Conservation (phyloP, 2,888 invertebrate genomes). For the Autographa gamma region DNA sequence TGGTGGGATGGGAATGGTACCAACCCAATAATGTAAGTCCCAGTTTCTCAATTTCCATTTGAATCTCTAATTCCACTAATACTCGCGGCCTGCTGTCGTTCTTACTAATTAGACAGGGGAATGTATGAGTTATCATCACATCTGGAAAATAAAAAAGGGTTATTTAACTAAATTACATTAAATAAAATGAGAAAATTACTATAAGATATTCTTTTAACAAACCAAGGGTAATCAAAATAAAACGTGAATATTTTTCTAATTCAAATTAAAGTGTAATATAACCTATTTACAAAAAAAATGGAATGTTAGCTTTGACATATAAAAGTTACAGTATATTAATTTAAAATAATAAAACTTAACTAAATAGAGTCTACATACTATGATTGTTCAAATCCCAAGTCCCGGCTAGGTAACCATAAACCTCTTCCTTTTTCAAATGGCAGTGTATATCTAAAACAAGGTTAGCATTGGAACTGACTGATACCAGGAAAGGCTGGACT, state of each 20-base stretch:
- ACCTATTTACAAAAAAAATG: too few relatives aligned
- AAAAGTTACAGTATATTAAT: too few relatives aligned
- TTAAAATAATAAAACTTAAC: too few relatives aligned
- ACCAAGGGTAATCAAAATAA: too few relatives aligned
- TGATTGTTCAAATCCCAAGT: slow-evolving; percentile 98
- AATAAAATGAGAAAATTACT: too few relatives aligned
- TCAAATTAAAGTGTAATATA: too few relatives aligned
- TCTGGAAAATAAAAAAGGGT: slow-evolving; percentile 86
- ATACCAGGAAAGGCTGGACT: slow-evolving; percentile 97
- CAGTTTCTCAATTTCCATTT: slow-evolving; percentile 94
- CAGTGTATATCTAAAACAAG: slow-evolving; percentile 97
- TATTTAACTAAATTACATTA: not conserved
- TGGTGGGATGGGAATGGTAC: slow-evolving; percentile 98
- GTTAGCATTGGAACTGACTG: slow-evolving; percentile 95
- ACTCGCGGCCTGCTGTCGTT: slow-evolving; percentile 93
- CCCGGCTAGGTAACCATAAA: slow-evolving; percentile 98
- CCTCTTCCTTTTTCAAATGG: slow-evolving; percentile 97
- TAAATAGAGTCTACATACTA: slow-evolving; percentile 92
- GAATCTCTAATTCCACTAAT: slow-evolving; percentile 94
- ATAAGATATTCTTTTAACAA: too few relatives aligned
- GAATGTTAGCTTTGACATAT: too few relatives aligned
- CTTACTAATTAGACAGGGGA: slow-evolving; percentile 95
- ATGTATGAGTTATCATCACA: slow-evolving; percentile 95
- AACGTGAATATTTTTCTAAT: too few relatives aligned
- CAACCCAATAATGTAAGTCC: slow-evolving; percentile 96